A percentile compares a stretch with the other conserved stretches of the same genome.
Evolutionary conservation across 2,797 vertebrate genomes (phyloP).

Genomic region (Acanthurus leucopareius): DNA sequence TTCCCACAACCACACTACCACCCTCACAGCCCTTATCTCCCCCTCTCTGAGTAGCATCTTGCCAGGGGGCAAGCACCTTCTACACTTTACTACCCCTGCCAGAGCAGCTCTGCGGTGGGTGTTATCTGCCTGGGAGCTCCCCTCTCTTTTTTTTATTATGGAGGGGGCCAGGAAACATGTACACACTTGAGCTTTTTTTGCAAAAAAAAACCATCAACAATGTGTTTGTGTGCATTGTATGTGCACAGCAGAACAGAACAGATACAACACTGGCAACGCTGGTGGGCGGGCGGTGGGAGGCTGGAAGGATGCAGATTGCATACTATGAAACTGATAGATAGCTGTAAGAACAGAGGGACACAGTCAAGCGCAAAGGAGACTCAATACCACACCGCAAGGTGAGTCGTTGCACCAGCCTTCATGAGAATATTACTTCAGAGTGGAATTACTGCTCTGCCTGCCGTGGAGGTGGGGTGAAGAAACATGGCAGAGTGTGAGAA

Average conservation of each 20-base stretch:
- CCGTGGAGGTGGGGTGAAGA: slow-evolving; percentile 28
- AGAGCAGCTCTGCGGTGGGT: slow-evolving; percentile 69
- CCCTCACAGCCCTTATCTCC: slow-evolving; percentile 57
- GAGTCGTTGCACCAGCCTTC: slow-evolving; percentile 66
- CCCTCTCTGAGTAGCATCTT: slow-evolving; percentile 70
- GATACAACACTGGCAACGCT: slow-evolving; percentile 53
- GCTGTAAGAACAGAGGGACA: slow-evolving; percentile 78
- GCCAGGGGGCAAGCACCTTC: slow-evolving; percentile 78
- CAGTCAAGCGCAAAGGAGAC: slow-evolving; percentile 80
- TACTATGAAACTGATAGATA: slow-evolving; percentile 84
- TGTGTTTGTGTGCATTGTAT: slow-evolving; percentile 40
- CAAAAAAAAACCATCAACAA: slow-evolving; percentile 50
- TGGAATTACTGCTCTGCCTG: slow-evolving; percentile 44
- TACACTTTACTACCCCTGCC: slow-evolving; percentile 69
- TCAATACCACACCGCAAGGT: slow-evolving; percentile 74
- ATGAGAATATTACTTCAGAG: slow-evolving; percentile 64
- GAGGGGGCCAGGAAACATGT: slow-evolving; percentile 46
- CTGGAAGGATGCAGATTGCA: slow-evolving; percentile 82
- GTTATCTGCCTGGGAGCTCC: slow-evolving; percentile 76
- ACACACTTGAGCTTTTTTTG: slow-evolving; percentile 49
- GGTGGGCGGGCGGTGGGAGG: slow-evolving; percentile 81
- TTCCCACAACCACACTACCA: slow-evolving; percentile 64
- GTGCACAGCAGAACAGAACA: slow-evolving; percentile 54
- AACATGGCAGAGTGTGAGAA: slow-evolving; percentile 33
- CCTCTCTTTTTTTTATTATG: slow-evolving; percentile 74